Base-by-base conservation (phyloP, 2,797 vertebrate genomes). In the Tragopan temminckii region DNA sequence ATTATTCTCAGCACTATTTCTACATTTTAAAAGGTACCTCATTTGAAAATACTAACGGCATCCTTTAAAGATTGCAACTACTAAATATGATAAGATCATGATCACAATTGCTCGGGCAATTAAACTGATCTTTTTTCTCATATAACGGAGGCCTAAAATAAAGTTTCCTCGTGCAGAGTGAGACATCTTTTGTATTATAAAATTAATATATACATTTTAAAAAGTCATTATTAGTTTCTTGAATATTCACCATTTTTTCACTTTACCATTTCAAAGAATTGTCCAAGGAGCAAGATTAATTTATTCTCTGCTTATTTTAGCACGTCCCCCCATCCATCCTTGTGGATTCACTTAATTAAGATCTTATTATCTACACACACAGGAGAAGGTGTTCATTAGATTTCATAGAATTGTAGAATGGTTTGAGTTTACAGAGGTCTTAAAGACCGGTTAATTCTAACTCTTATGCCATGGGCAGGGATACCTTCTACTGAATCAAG, bases 1-100 rank as follows among this genome's bases (percentile, higher is more conserved):
- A 97, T 97, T 97, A 96, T 96, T 96, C 89, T 97, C 93, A 88
- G 92, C 96, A 87, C 88, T 89, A 92, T 91, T 96, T 93, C 92
- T 84, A 91, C 81, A 78, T 91, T 97, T 95, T 92, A 95, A 96
- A 82, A 94, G 94, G 91, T 87, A 90, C 67, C 69, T 96, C 86
- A 88, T 90, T 96, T 76, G 80, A 97, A 96, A 96, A 97, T 93
- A 91, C 90, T 7, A 24, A 95, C 94, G 94, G 76, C 75, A 69
- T 82, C 84, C 95, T 91, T 97, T 96, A 96, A 89, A 85, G 59
- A 85, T 88, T 59, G 86, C 93, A 93, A 96, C 77, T 94, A n/a
- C n/a, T n/a, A n/a, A n/a, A n/a, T n/a, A n/a, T n/a, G n/a, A n/a
- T n/a, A n/a, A n/a, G 20, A 27, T 5, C 27, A 31, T n/a, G 21